Evolutionary conservation across 1,140 invertebrate genomes (phyloP).

Genomic region (Caenorhabditis latens): DNA sequence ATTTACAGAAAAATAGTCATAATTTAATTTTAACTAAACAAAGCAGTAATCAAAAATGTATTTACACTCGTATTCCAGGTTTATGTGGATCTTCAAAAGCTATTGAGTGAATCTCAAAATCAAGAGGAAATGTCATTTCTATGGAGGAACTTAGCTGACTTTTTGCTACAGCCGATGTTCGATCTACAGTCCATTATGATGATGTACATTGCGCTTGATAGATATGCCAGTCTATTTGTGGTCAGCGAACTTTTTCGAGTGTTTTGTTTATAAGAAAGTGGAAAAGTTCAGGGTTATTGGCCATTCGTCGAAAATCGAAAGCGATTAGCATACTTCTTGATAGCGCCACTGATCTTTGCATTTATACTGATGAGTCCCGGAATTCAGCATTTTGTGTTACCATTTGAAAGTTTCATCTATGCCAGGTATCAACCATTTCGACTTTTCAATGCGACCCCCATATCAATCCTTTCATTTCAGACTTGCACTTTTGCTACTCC

Average conservation of each 20-base stretch:
- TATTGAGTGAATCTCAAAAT: not conserved
- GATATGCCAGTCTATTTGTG: slow-evolving; percentile 49
- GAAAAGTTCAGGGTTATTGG: slow-evolving; percentile 45
- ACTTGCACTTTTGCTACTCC: slow-evolving; percentile 48
- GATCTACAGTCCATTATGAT: slow-evolving; percentile 50
- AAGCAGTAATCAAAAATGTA: not conserved
- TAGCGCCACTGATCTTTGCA: slow-evolving; percentile 25
- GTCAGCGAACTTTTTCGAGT: slow-evolving; percentile 5
- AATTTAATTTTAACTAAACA: not conserved
- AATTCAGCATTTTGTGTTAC: not conserved
- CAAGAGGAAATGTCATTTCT: not conserved
- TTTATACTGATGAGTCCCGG: slow-evolving; percentile 27
- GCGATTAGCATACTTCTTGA: slow-evolving; percentile 41
- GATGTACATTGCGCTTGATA: slow-evolving; percentile 50
- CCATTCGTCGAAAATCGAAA: slow-evolving; percentile 44
- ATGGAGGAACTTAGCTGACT: slow-evolving; percentile 6
- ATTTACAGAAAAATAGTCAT: not conserved
- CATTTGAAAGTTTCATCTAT: slow-evolving; percentile 44
- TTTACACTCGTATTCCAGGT: not conserved
- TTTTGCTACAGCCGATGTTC: slow-evolving; percentile 49
- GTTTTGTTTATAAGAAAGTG: not conserved
- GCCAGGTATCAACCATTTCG: slow-evolving; percentile 4
- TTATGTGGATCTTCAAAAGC: slow-evolving; percentile 1
- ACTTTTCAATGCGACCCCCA: not conserved
- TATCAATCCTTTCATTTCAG: slow-evolving; percentile 30